Base-by-base conservation (phyloP, 2,888 invertebrate genomes). In the Chrysomela aeneicollis region DNA sequence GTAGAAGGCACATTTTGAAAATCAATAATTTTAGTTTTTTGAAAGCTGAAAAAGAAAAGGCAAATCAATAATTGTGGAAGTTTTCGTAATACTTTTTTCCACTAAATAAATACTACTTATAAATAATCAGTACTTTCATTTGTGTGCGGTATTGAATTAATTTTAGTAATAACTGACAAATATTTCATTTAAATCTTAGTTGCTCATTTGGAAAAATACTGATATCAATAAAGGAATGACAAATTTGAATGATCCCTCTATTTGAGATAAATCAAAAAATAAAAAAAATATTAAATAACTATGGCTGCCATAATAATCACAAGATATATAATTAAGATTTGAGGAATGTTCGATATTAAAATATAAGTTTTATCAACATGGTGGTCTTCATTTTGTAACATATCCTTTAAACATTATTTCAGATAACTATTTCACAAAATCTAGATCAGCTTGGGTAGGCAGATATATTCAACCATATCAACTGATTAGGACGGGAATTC, bases 271-370 rank as follows among this genome's bases (percentile, higher is more conserved):
- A 49, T 60, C 51, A 63, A 51, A 55, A 52, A 35, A 64, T 60
- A 50, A 62, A 61, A 65, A 51, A 61, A 66, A 66, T 15, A 32
- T 8, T 65, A 47, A 26, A 60, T 47, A 63, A 50, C 55, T 66
- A 74, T 76, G 72, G 73, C 74, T 75, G 74, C 75, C 75, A 75
- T 71, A 71, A 67, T 66, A 71, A 76, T 75, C 76, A 76, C 75
- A 76, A 73, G 70, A 70, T 63, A 57, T 62, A 63, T 47, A 64
- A 67, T 42, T n/a, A 10, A 42, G 15, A 6, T 42, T 61, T 68
- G 70, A 73, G 76, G 76, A 76, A 76, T 77, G 77, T 75, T 71
- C 64, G 61, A 59, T 67, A 61, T 63, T 54, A 63, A 63, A 66
- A 62, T 60, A 61, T 67, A 66, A 63, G 67, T 6, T 58, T 61